Base-by-base conservation (phyloP, 1,140 invertebrate species). In the Drosophila guanche region DNA sequence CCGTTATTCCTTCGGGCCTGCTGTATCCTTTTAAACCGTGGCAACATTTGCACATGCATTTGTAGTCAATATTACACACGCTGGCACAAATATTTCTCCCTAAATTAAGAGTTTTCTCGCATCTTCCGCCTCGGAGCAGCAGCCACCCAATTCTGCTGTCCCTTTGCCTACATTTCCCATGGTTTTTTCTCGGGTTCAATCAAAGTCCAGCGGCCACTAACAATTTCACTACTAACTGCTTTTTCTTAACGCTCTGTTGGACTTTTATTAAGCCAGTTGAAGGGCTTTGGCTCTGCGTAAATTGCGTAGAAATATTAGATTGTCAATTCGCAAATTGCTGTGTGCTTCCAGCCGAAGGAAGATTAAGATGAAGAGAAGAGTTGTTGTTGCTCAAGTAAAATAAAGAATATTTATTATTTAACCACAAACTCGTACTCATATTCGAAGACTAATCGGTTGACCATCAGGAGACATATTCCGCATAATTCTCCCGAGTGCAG, bases 1-100 rank as follows among this genome's bases (percentile, higher is more conserved):
- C 53, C 58, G 33, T 48, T 56, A 53, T 29, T 56, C 54, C 62
- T 52, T 43, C 10, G 29, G 42, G 53, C 48, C 14, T 66, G 43
- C 47, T 43, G 48, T 70, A 73, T 85, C 77, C 78, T 65, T 73
- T 79, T 78, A 81, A 81, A 72, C 77, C 86, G 86, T 89, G 86
- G 86, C 86, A 89, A 89, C 86, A 89, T 89, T 89, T 89, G 86
- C 86, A 89, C 86, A 79, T 86, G 86, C 80, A 76, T 89, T 89
- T 83, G 78, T 89, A 89, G 80, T 89, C 80, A 85, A 89, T 89
- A 89, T 89, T 81, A 84, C 74, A 12, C 33, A 89, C 67, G 68
- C 76, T 76, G 59, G 57, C 79, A 71, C 25, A 85, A 76, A 86
- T 86, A 81, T 86, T 86, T 86, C 16, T 1, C 74, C 73, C 85